Conservation (phyloP, 2,113 vertebrate species). For the Chlorodrepanis virens region DNA sequence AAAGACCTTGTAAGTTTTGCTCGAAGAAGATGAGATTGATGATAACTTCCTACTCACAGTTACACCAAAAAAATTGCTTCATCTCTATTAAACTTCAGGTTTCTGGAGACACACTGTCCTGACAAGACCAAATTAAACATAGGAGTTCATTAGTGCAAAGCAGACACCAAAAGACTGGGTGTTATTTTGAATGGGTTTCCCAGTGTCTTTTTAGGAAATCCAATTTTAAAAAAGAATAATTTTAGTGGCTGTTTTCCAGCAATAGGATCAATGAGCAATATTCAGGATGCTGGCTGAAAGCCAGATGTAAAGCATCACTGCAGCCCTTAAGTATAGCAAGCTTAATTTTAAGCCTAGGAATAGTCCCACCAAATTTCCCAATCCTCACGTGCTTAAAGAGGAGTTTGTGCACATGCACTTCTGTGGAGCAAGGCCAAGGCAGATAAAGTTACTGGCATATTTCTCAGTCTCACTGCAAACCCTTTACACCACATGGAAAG, state of each 20-base stretch:
- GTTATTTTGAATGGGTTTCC: constrained; percentile 22
- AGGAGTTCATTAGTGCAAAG: constrained; percentile 55
- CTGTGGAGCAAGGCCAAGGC: background rate
- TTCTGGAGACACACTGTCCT: constrained; percentile 56
- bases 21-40: constrained; percentile 70
- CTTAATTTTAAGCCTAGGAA: constrained; percentile 45
- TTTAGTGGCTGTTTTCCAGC: background rate
- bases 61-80: constrained; percentile 42
- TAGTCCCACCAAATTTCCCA: constrained; percentile 9
- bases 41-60: constrained; percentile 66
- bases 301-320: background rate
- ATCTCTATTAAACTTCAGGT: constrained; percentile 57
- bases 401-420: background rate
- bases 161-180: constrained; percentile 19
- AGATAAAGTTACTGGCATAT: background rate
- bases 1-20: constrained; percentile 67
- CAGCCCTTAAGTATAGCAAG: constrained; percentile 12
- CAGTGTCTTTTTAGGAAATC: constrained; percentile 23
- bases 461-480: background rate
- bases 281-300: constrained; percentile 8
- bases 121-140: constrained; percentile 35
- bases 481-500: background rate
- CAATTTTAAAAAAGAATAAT: background rate
- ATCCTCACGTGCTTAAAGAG: background rate
- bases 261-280: constrained; percentile 33